These are phyloP conservation scores for Exephanes ischioxanthus DNA, from an alignment of 2,888 invertebrate species.

Conservation along the genomic window DNA sequence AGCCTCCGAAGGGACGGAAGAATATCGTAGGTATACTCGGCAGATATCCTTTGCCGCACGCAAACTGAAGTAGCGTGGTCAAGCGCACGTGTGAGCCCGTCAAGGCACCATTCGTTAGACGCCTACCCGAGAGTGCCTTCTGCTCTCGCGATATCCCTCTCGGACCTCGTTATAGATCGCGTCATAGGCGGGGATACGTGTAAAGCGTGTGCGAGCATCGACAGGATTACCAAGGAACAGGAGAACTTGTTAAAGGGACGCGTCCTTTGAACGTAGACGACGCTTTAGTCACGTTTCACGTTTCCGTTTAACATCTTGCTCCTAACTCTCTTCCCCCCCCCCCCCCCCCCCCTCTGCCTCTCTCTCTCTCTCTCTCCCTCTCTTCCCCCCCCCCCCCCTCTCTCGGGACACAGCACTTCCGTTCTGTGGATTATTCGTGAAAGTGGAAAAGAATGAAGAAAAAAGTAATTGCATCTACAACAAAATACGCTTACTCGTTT, in stretches of 20 bases:
- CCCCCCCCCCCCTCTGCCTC: too few species aligned
- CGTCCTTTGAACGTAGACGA: slow-evolving; percentile 28
- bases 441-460: not conserved
- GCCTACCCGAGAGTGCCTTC: slow-evolving; percentile 63
- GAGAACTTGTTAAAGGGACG: slow-evolving; percentile 38
- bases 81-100: slow-evolving; percentile 44
- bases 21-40: slow-evolving; percentile 19
- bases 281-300: slow-evolving; percentile 33
- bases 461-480: not conserved
- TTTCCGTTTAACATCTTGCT: slow-evolving; percentile 41
- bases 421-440: slow-evolving; percentile 17
- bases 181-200: slow-evolving; percentile 17
- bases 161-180: slow-evolving; percentile 42
- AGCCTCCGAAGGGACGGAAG: slow-evolving; percentile 14
- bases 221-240: slow-evolving; percentile 17
- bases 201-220: not conserved
- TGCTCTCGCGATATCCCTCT: slow-evolving; percentile 45
- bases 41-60: not conserved
- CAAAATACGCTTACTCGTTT: slow-evolving; percentile 3
- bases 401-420: slow-evolving; percentile 21
- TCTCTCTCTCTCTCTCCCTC: too few species aligned
- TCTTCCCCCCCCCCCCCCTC: not conserved
- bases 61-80: slow-evolving; percentile 10
- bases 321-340: not conserved
- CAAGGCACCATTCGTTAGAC: slow-evolving; percentile 71